These are phyloP conservation scores for Tokudaia muenninki DNA, from an alignment of 2,797 vertebrate genomes.

Conservation along the genomic window DNA sequence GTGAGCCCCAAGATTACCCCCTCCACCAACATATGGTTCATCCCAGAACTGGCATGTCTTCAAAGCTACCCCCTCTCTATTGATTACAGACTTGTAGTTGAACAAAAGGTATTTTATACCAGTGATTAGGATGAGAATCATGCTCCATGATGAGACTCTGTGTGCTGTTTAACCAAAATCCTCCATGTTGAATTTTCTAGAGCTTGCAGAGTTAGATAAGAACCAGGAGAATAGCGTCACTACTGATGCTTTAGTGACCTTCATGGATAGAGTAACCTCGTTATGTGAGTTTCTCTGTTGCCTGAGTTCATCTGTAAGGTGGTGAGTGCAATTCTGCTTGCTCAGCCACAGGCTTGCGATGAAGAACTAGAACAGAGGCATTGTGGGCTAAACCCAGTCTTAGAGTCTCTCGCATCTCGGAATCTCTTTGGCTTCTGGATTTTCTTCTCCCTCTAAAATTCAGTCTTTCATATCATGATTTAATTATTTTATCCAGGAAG, in stretches of 20 bases:
- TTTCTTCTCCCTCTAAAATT: slow-evolving; percentile 63
- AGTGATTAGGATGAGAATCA: slow-evolving; percentile 41
- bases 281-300: neutral
- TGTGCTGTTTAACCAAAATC: neutral
- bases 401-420: slow-evolving; percentile 18
- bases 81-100: neutral
- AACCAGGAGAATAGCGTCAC: neutral
- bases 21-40: neutral
- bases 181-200: neutral
- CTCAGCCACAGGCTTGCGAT: too few species aligned
- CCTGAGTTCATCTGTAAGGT: neutral
- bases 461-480: slow-evolving; percentile 70
- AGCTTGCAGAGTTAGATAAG: neutral
- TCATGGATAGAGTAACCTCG: neutral
- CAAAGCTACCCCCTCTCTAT: neutral
- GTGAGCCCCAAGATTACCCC: neutral
- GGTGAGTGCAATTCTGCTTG: neutral
- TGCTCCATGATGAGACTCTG: neutral
- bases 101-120: neutral
- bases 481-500: slow-evolving; percentile 80
- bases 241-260: neutral
- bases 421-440: neutral
- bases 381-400: neutral
- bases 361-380: neutral
- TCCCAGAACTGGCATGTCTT: neutral